Percentiles rank a stretch among this genome's conserved stretches.
Evolutionary conservation across 2,888 invertebrate species (phyloP).

Genomic region (Theodoxus fluviatilis): DNA sequence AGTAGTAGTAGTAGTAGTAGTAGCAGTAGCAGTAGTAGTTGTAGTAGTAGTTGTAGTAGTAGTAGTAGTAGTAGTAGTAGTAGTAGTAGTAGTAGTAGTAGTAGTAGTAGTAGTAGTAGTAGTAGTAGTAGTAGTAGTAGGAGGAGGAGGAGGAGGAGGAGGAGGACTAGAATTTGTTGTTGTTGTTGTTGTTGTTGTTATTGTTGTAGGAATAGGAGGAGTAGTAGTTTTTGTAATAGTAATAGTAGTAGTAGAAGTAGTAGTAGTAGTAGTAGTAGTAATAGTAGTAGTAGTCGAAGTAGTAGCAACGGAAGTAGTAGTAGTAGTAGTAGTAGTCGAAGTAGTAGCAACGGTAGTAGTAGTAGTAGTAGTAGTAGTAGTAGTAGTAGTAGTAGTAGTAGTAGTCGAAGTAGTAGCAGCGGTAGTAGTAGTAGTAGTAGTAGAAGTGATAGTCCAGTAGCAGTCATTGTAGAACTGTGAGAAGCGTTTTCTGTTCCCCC

Average conservation of each 20-base stretch:
- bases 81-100: slow-evolving; percentile 23
- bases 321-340: slow-evolving; percentile 20
- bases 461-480: neutral
- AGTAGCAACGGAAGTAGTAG: slow-evolving; percentile 8
- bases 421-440: slow-evolving; percentile 29
- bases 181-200: no score
- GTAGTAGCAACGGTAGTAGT: slow-evolving; percentile 23
- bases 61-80: slow-evolving; percentile 23
- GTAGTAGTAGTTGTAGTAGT: slow-evolving; percentile 5
- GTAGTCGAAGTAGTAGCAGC: slow-evolving; percentile 26
- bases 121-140: no score
- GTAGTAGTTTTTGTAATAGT: slow-evolving; percentile 15
- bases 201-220: no score
- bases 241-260: slow-evolving; percentile 19
- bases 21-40: no score
- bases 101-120: no score
- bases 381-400: slow-evolving; percentile 30
- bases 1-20: no score
- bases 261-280: slow-evolving; percentile 22
- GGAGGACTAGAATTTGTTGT: no score
- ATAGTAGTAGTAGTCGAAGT: slow-evolving; percentile 9
- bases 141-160: no score
- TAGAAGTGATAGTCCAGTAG: slow-evolving; percentile 3
- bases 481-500: no score
- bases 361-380: slow-evolving; percentile 28